Percentiles rank a stretch among this genome's conserved stretches.
Evolutionary conservation across 2,888 invertebrate genomes (phyloP).

Genomic region (Amphipyra tragopoginis): DNA sequence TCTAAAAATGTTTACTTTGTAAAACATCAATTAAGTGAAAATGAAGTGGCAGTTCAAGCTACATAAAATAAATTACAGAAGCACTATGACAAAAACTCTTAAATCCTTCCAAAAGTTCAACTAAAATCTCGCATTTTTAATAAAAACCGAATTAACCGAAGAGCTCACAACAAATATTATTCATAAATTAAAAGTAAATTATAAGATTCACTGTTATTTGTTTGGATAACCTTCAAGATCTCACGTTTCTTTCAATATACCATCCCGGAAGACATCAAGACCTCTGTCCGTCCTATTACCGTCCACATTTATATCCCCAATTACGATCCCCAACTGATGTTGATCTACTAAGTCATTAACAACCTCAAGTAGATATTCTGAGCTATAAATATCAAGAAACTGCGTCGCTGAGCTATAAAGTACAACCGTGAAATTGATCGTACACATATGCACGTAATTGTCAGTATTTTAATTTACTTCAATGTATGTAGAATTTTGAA

Average conservation of each 20-base stretch:
- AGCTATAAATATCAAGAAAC: slow-evolving; percentile 20
- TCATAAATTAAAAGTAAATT: too few species aligned
- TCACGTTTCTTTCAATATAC: not conserved
- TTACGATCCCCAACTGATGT: slow-evolving; percentile 3
- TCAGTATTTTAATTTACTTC: slow-evolving; percentile 31
- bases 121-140: too few species aligned
- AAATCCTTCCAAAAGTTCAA: too few species aligned
- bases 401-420: not conserved
- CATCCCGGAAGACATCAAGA: slow-evolving; percentile 10
- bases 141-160: too few species aligned
- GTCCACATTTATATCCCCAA: not conserved
- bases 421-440: slow-evolving; percentile 27
- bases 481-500: slow-evolving; percentile 20
- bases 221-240: not conserved
- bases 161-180: too few species aligned
- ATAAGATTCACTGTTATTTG: too few species aligned
- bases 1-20: too few species aligned
- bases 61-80: too few species aligned
- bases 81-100: too few species aligned
- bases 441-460: not conserved
- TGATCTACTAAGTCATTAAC: slow-evolving; percentile 8
- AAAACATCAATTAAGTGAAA: too few species aligned
- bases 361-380: slow-evolving; percentile 1
- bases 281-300: not conserved
- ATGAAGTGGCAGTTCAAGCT: too few species aligned